Conservation (phyloP, 2,888 invertebrate genomes). For the Eledona agricola region DNA sequence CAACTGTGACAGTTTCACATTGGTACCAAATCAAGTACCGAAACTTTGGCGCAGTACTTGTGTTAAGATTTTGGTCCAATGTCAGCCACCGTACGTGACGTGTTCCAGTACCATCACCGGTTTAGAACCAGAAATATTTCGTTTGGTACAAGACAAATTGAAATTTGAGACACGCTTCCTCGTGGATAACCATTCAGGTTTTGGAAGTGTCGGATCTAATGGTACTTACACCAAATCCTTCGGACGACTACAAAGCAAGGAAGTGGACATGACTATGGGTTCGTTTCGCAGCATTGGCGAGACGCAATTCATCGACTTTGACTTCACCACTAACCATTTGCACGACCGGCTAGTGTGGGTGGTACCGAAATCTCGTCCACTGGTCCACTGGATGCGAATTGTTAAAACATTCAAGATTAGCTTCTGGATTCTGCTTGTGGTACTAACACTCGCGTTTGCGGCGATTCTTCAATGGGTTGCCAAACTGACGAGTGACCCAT, state of each 20-base stretch:
- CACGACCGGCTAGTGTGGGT: slow-evolving; percentile 29
- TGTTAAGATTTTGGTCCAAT: slow-evolving; percentile 11
- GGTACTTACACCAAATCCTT: slow-evolving; percentile 20
- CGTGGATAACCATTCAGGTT: slow-evolving; percentile 1
- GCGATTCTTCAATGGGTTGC: slow-evolving; percentile 7
- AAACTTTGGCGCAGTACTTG: slow-evolving; percentile 24
- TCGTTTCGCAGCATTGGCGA: slow-evolving; percentile 22
- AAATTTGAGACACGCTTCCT: slow-evolving; percentile 10
- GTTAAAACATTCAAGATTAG: slow-evolving; percentile 7
- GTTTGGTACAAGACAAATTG: slow-evolving; percentile 6
- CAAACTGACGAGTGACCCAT: neutral
- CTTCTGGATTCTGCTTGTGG: slow-evolving; percentile 11
- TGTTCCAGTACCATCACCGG: slow-evolving; percentile 9
- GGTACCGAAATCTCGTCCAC: slow-evolving; percentile 17
- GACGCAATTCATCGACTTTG: slow-evolving; percentile 23
- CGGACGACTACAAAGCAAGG: slow-evolving; percentile 4
- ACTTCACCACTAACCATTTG: slow-evolving; percentile 22
- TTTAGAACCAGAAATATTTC: slow-evolving; percentile 15
- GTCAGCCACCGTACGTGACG: slow-evolving; percentile 18
- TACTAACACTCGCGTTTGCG: slow-evolving; percentile 1
- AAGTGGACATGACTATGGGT: slow-evolving; percentile 26
- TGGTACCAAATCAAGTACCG: slow-evolving; percentile 1
- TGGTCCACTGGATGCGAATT: slow-evolving; percentile 22
- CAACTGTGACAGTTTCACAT: neutral
- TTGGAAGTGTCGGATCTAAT: slow-evolving; percentile 10